Percentiles rank a stretch among this genome's conserved stretches.
Evolutionary conservation across 1,140 invertebrate species (phyloP).

Genomic region (Dreissena polymorpha): DNA sequence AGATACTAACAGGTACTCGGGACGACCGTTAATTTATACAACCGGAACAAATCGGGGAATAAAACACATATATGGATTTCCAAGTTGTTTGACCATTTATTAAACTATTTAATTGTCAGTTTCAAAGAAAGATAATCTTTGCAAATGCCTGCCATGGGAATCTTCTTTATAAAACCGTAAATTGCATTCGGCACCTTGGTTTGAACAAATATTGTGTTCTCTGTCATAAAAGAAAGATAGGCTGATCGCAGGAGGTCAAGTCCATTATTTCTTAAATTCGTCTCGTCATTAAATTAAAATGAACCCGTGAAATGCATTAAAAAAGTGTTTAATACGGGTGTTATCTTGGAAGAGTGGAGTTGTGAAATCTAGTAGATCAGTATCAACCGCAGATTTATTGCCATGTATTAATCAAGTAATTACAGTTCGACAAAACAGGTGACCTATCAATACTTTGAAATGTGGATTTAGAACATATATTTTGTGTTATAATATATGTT

Average conservation of each 20-base stretch:
- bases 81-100: conserved; percentile 39
- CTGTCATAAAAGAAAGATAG: conserved; percentile 18
- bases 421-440: too few relatives aligned
- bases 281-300: conserved; percentile 28
- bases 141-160: conserved; percentile 1
- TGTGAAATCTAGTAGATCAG: too few relatives aligned
- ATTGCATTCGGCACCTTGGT: conserved; percentile 35
- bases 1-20: too few relatives aligned
- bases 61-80: neutral
- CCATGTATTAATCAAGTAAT: too few relatives aligned
- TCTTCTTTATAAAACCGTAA: conserved; percentile 11
- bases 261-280: conserved; percentile 33
- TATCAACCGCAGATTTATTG: too few relatives aligned
- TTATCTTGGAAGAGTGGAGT: neutral
- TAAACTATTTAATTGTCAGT: conserved; percentile 25
- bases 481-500: too few relatives aligned
- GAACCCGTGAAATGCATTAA: neutral
- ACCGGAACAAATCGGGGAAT: too few relatives aligned
- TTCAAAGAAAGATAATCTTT: conserved; percentile 5
- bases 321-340: neutral
- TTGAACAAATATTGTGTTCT: conserved; percentile 12
- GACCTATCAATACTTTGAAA: too few relatives aligned
- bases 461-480: too few relatives aligned
- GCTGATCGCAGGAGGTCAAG: conserved; percentile 16
- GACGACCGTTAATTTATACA: too few relatives aligned